phyloP scores from a whole-genome alignment of 2,888 invertebrate species.

The Tinea pellionella region DNA sequence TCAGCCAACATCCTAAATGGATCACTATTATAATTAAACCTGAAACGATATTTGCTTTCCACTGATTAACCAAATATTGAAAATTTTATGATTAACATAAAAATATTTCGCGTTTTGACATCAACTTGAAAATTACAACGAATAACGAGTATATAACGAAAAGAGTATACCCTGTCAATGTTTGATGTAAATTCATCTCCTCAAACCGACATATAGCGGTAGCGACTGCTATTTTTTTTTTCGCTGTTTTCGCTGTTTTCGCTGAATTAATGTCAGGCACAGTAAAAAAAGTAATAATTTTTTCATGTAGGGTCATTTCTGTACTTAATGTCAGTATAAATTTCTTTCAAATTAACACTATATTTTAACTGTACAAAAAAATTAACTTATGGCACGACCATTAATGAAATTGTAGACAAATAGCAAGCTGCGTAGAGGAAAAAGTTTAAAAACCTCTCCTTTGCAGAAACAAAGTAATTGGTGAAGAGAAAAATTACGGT shows the following conservation, averaged over 20 bases:
- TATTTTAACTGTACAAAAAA: background rate
- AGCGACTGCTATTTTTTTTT: too few relatives aligned
- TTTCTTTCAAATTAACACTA: too few relatives aligned
- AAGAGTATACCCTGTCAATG: too few relatives aligned
- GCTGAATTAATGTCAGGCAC: too few relatives aligned
- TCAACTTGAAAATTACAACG: too few relatives aligned
- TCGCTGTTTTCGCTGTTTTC: too few relatives aligned
- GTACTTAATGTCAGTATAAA: too few relatives aligned
- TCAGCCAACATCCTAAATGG: conserved; percentile 8
- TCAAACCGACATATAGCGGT: too few relatives aligned
- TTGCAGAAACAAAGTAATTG: conserved; percentile 48
- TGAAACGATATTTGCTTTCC: conserved; percentile 2
- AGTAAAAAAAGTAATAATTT: too few relatives aligned
- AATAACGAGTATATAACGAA: too few relatives aligned
- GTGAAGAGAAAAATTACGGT: conserved; percentile 38
- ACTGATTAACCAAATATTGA: background rate
- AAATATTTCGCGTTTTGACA: background rate
- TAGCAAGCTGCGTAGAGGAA: conserved; percentile 22
- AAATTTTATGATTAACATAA: background rate
- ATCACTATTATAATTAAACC: conserved; percentile 9
- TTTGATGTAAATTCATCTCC: too few relatives aligned
- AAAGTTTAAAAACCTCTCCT: conserved; percentile 29
- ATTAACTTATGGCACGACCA: background rate
- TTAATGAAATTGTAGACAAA: conserved; percentile 21
- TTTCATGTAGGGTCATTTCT: too few relatives aligned